A percentile compares a stretch with the other conserved stretches of the same genome.
Evolutionary conservation across 1,140 invertebrate genomes (phyloP).

Genomic region (Temnothorax nylanderi): DNA sequence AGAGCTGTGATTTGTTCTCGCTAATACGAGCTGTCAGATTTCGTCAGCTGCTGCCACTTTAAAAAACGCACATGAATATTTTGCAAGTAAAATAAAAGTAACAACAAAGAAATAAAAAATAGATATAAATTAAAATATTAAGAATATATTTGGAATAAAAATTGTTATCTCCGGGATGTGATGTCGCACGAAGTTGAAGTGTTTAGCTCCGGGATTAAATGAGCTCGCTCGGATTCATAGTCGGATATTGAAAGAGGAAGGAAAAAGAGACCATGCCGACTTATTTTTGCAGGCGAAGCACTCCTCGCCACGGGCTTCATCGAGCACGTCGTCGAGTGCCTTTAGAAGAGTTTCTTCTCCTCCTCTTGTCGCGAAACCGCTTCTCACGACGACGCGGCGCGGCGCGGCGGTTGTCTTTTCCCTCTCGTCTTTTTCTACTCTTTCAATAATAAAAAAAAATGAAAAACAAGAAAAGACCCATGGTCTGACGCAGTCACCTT

Average conservation of each 20-base stretch:
- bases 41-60: not conserved
- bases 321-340: slow-evolving; percentile 70
- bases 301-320: slow-evolving; percentile 55
- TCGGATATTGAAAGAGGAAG: not conserved
- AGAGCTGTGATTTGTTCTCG: not conserved
- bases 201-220: not conserved
- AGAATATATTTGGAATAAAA: not conserved
- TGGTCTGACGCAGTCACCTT: slow-evolving; percentile 49
- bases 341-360: slow-evolving; percentile 68
- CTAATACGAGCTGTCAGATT: not conserved
- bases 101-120: not conserved
- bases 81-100: not conserved
- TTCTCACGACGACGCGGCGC: slow-evolving; percentile 63
- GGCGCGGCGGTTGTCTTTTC: slow-evolving; percentile 34
- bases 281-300: slow-evolving; percentile 59
- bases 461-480: slow-evolving; percentile 37
- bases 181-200: not conserved
- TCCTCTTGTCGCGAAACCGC: slow-evolving; percentile 67
- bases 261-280: not conserved
- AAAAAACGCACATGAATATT: not conserved
- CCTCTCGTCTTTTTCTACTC: slow-evolving; percentile 61
- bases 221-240: not conserved
- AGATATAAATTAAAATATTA: not conserved
- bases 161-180: slow-evolving; percentile 12
- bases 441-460: slow-evolving; percentile 49